phyloP scores from a whole-genome alignment of 2,113 vertebrate species.

The Embiotoca jacksoni region DNA sequence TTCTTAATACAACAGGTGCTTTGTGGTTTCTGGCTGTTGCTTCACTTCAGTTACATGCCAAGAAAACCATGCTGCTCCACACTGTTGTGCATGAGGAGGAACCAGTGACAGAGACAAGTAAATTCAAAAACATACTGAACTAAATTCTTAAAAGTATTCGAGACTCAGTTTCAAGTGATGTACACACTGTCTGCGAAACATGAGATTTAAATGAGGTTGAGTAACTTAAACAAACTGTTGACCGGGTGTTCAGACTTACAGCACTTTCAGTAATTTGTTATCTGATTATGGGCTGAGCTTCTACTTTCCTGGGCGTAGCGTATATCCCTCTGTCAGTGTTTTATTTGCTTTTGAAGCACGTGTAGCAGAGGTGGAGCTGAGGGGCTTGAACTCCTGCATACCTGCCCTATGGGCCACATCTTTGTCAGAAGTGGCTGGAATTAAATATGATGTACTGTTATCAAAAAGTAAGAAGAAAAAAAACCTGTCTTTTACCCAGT shows the following conservation, averaged over 20 bases:
- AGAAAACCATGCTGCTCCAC: background rate
- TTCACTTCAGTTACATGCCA: background rate
- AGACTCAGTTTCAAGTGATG: background rate
- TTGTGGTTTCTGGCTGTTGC: constrained; percentile 14
- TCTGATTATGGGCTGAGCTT: constrained; percentile 34
- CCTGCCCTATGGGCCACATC: too few relatives aligned
- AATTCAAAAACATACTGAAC: background rate
- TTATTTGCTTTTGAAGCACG: constrained; percentile 44
- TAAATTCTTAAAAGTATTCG: background rate
- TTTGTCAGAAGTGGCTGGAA: background rate
- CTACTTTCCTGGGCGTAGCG: background rate
- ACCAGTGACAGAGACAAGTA: background rate
- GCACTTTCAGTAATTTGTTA: constrained; percentile 5
- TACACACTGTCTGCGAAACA: constrained; percentile 17
- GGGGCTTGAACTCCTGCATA: background rate
- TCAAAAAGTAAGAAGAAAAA: too few relatives aligned
- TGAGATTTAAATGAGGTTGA: constrained; percentile 24
- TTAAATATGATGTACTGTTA: background rate
- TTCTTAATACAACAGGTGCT: constrained; percentile 38
- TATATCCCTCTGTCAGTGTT: background rate
- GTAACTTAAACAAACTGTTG: constrained; percentile 43
- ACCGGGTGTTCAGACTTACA: background rate
- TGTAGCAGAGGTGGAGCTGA: constrained; percentile 24
- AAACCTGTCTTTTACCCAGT: background rate
- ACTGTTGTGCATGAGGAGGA: background rate